Percentiles rank a stretch among this genome's conserved stretches.
These are phyloP conservation scores for Crocidura indochinensis DNA, from an alignment of 2,797 vertebrate genomes.

Conservation along the genomic window DNA sequence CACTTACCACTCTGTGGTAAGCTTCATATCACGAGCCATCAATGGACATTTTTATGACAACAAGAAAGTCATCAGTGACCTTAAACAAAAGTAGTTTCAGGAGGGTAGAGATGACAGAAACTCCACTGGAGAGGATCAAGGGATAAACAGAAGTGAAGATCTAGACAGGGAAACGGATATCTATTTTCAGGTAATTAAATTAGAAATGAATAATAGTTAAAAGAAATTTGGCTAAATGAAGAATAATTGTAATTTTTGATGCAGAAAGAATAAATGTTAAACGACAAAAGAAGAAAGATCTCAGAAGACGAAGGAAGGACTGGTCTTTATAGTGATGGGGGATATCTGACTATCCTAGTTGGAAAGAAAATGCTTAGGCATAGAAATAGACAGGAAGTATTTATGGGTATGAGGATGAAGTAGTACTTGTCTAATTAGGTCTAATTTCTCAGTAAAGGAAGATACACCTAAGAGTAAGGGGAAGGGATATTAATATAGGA, in stretches of 20 bases:
- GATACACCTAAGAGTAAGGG: neutral
- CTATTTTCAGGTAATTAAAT: neutral
- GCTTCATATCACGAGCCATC: no score
- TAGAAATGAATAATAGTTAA: neutral
- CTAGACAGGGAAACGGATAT: neutral
- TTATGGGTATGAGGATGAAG: neutral
- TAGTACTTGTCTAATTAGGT: neutral
- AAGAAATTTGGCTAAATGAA: neutral
- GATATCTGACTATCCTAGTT: neutral
- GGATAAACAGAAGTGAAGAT: neutral
- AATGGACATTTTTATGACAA: neutral
- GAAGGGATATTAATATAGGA: neutral
- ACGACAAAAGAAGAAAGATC: neutral
- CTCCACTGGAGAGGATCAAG: neutral
- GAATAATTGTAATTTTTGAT: neutral
- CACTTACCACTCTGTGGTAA: no score
- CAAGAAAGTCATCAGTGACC: neutral
- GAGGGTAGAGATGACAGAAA: slow-evolving; percentile 29
- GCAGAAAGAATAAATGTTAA: slow-evolving; percentile 36
- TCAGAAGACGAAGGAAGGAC: neutral
- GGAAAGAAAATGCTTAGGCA: neutral
- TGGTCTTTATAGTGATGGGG: neutral
- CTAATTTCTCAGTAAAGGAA: slow-evolving; percentile 4
- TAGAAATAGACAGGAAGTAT: neutral
- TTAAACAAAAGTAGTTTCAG: neutral